Base-by-base conservation (phyloP, 2,113 vertebrate genomes). In the Procavia capensis region DNA sequence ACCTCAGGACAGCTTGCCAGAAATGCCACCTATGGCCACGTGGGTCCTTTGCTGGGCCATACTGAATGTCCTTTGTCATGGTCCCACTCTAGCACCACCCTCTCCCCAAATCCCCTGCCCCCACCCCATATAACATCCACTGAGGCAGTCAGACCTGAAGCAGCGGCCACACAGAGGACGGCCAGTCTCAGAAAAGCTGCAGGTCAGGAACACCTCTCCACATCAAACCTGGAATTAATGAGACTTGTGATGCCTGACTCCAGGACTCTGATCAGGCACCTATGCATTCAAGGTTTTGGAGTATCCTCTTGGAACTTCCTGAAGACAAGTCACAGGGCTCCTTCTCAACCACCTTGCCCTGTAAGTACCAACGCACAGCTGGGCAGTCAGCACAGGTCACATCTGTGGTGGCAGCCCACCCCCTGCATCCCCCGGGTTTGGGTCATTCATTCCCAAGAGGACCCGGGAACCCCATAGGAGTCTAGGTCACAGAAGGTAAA, bases 331-430 rank as follows among this genome's bases (percentile, higher is more conserved):
- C 83, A 54, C n/a, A 93, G 95, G 85, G 93, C 91, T 43, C 74
- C 54, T 90, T 96, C 93, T 95, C 96, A 96, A 92, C 59, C 80
- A 95, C 97, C 70, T 43, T 85, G 97, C 96, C 97, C 93, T 97
- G 95, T 86, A 96, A 98, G 96, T 95, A 97, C 4, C 2, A 61
- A 95, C 9, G 96, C 95, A 87, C 97, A 90, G 96, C 57, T 87
- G 97, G 97, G 78, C 85, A 78, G 96, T 91, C 84, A 66, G 27
- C 80, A 94, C 83, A 86, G 81, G 50, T 83, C 39, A 92, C 96
- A 90, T 90, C 97, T 93, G 91, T 2, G 66, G 75, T 39, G 94
- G 39, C 86, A 31, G 90, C 76, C 39, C 92, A 89, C 36, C 41
- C 93, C 3, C 83, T 43, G 0, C 1, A 13, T 0, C 27, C n/a